Evolutionary conservation across 2,888 invertebrate species (phyloP).

Genomic region (Lypha dubia): DNA sequence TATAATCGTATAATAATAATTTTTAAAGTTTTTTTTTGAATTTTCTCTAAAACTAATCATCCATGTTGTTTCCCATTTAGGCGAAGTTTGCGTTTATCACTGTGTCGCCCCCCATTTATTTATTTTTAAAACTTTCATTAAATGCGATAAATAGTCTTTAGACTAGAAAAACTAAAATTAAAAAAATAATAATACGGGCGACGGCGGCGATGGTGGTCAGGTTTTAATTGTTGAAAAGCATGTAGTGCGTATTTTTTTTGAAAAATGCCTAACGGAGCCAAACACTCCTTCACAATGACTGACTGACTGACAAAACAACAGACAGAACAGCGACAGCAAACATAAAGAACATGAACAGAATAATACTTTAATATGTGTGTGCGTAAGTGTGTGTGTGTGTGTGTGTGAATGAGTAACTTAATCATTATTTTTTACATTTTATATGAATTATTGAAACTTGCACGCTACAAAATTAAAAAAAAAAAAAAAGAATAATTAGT

Average conservation of each 20-base stretch:
- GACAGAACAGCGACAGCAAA: slow-evolving; percentile 53
- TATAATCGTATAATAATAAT: not conserved
- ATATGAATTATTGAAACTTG: slow-evolving; percentile 56
- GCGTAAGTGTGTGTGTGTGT: no score
- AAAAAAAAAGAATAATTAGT: slow-evolving; percentile 27
- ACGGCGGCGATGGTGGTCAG: slow-evolving; percentile 31
- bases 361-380: slow-evolving; percentile 52
- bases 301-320: no score
- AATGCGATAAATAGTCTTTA: slow-evolving; percentile 40
- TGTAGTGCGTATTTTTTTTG: slow-evolving; percentile 16
- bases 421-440: slow-evolving; percentile 29
- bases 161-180: not conserved
- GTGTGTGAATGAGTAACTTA: not conserved
- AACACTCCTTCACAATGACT: slow-evolving; percentile 63
- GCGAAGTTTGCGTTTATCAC: slow-evolving; percentile 7
- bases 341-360: slow-evolving; percentile 61
- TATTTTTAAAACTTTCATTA: slow-evolving; percentile 32
- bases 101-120: slow-evolving; percentile 23
- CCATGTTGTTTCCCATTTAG: not conserved
- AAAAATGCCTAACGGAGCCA: slow-evolving; percentile 62
- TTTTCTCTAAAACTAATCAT: not conserved
- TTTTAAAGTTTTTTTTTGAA: slow-evolving; percentile 3
- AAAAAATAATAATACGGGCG: slow-evolving; percentile 28
- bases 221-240: not conserved
- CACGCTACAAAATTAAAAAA: slow-evolving; percentile 66